Percentiles rank a stretch among this genome's conserved stretches.
These are phyloP conservation scores for Antigone vipio DNA, from an alignment of 2,113 vertebrate genomes.

Conservation along the genomic window DNA sequence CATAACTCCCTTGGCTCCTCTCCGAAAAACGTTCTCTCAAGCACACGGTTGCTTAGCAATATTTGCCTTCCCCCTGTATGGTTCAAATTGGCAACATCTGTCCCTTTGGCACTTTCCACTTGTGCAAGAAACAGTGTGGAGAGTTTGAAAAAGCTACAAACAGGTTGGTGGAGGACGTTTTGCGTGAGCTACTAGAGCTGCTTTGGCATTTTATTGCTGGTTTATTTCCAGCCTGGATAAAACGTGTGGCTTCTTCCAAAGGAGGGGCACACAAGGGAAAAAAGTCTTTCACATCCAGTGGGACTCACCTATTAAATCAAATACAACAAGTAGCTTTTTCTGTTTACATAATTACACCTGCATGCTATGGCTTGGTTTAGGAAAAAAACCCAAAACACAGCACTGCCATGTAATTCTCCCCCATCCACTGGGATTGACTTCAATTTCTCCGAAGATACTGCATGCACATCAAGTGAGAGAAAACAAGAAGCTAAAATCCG, in stretches of 20 bases:
- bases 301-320: slow-evolving; percentile 36
- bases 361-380: background rate
- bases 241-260: background rate
- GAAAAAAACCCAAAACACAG: background rate
- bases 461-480: background rate
- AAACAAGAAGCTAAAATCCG: background rate
- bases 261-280: background rate
- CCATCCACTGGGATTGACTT: background rate
- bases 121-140: background rate
- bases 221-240: slow-evolving; percentile 15
- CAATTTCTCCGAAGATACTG: background rate
- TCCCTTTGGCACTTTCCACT: slow-evolving; percentile 71
- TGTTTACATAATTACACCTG: background rate
- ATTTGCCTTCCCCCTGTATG: slow-evolving; percentile 72
- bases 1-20: slow-evolving; percentile 78
- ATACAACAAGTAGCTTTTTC: background rate
- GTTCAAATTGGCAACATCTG: slow-evolving; percentile 77
- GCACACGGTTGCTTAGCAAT: slow-evolving; percentile 82
- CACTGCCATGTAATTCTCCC: background rate
- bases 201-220: background rate
- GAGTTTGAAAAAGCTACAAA: slow-evolving; percentile 12
- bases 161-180: background rate
- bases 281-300: background rate
- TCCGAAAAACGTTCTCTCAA: slow-evolving; percentile 78
- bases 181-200: background rate